Evolutionary conservation across 2,888 invertebrate species (phyloP).

Genomic region (Limnephilus marmoratus): DNA sequence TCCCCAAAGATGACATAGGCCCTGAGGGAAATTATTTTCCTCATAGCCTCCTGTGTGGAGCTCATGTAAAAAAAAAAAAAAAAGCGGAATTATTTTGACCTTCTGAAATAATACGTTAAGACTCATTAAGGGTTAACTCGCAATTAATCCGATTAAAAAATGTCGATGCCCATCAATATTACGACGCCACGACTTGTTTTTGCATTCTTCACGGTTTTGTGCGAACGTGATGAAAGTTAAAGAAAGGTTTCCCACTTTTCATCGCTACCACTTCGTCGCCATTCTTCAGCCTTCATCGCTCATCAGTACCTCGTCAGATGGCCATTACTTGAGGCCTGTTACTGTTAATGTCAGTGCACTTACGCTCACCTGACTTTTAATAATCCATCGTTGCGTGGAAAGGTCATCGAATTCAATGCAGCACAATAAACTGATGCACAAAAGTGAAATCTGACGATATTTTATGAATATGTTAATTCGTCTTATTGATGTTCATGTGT

Average conservation of each 20-base stretch:
- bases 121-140: neutral
- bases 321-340: neutral
- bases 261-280: neutral
- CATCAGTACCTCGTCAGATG: neutral
- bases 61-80: no score
- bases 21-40: no score
- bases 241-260: constrained; percentile 29
- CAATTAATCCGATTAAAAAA: neutral
- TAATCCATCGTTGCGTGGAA: neutral
- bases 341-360: neutral
- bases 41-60: no score
- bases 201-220: constrained; percentile 15
- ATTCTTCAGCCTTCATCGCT: neutral
- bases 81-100: no score
- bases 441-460: constrained; percentile 8
- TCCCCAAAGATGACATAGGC: no score
- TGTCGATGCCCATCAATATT: neutral
- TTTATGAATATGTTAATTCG: neutral
- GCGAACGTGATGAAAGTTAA: constrained; percentile 37
- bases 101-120: no score
- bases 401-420: constrained; percentile 26
- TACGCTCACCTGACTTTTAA: neutral
- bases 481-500: no score
- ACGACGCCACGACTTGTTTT: neutral
- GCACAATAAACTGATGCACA: neutral